These are phyloP conservation scores for Rapana venosa DNA, from an alignment of 2,888 invertebrate species.

Conservation along the genomic window DNA sequence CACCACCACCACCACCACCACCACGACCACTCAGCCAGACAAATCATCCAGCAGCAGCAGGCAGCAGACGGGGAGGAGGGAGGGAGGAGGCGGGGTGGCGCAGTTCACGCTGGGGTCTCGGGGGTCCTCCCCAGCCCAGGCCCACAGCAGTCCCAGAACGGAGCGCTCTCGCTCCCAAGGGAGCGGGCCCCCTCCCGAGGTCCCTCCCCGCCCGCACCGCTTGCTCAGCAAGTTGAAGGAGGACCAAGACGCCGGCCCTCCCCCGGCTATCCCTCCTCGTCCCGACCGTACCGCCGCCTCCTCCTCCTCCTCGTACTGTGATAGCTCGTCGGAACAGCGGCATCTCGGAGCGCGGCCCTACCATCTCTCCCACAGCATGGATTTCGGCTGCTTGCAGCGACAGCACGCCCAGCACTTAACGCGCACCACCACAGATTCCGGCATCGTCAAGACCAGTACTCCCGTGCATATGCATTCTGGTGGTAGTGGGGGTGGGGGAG, in stretches of 20 bases:
- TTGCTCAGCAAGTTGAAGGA: constrained; percentile 4
- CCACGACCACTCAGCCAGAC: constrained; percentile 24
- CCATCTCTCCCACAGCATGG: constrained; percentile 68
- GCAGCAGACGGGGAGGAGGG: constrained; percentile 29
- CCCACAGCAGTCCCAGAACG: constrained; percentile 49
- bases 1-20: background rate
- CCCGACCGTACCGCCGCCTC: constrained; percentile 33
- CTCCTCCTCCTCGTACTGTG: constrained; percentile 50
- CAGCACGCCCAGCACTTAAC: constrained; percentile 59
- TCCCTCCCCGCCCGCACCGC: constrained; percentile 40
- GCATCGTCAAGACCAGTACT: constrained; percentile 58
- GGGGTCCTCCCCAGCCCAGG: constrained; percentile 46
- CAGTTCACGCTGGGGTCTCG: constrained; percentile 40
- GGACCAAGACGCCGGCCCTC: background rate
- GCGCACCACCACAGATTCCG: constrained; percentile 68
- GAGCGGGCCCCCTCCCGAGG: constrained; percentile 8
- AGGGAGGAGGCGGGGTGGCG: constrained; percentile 5
- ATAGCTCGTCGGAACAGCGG: constrained; percentile 51
- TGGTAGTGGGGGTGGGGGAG: constrained; percentile 18
- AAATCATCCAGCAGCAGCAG: constrained; percentile 26
- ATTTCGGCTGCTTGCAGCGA: constrained; percentile 61
- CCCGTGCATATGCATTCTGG: constrained; percentile 34
- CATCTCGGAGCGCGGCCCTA: constrained; percentile 59
- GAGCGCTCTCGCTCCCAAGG: constrained; percentile 24
- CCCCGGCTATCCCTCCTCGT: constrained; percentile 34